phyloP scores from a whole-genome alignment of 1,140 invertebrate genomes.

The Lepidotrigona ventralis region DNA sequence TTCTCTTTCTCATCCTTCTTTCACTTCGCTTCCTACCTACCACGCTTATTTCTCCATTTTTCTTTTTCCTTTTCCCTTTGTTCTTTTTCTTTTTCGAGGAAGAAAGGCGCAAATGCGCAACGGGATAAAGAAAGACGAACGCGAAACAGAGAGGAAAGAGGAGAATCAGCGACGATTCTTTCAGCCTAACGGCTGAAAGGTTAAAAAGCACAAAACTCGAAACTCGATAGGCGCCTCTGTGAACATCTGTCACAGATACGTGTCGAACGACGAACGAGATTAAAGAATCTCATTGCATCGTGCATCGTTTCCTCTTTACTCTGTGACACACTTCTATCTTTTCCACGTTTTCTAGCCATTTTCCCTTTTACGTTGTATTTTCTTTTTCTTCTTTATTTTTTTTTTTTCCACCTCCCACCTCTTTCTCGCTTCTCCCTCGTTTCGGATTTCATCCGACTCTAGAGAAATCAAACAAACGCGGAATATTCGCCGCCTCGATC shows the following conservation, averaged over 20 bases:
- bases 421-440: neutral
- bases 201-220: slow-evolving; percentile 56
- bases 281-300: slow-evolving; percentile 55
- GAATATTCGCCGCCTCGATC: slow-evolving; percentile 10
- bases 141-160: neutral
- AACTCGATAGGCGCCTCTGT: slow-evolving; percentile 49
- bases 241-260: slow-evolving; percentile 53
- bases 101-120: neutral
- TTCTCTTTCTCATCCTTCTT: slow-evolving; percentile 22
- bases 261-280: slow-evolving; percentile 46
- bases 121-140: neutral
- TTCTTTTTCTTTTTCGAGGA: slow-evolving; percentile 18
- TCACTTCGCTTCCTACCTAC: neutral
- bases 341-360: neutral
- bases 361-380: neutral
- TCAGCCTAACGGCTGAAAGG: slow-evolving; percentile 50
- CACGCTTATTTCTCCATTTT: slow-evolving; percentile 31
- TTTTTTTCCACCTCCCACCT: neutral
- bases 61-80: neutral
- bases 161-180: slow-evolving; percentile 19
- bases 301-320: slow-evolving; percentile 23
- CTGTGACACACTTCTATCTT: slow-evolving; percentile 18
- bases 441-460: neutral
- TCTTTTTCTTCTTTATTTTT: neutral
- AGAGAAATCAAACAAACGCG: slow-evolving; percentile 6